These are phyloP conservation scores for Plectrocnemia conspersa DNA, from an alignment of 1,140 invertebrate species.

Conservation along the genomic window DNA sequence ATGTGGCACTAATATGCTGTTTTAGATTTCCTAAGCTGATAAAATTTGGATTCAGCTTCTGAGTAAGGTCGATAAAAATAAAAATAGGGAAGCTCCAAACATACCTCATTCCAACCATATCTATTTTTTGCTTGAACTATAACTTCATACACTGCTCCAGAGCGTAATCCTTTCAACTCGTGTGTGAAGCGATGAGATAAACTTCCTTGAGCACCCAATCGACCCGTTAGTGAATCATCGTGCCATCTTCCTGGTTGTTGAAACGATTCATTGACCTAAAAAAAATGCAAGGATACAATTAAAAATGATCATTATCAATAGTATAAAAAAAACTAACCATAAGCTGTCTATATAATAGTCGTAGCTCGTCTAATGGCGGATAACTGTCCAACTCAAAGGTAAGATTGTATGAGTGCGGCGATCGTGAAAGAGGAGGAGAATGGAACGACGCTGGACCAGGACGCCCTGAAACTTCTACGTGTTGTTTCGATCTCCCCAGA, in stretches of 20 bases:
- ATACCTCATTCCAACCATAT: slow-evolving; percentile 67
- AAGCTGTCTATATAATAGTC: slow-evolving; percentile 59
- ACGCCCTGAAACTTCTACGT: slow-evolving; percentile 62
- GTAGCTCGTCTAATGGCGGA: slow-evolving; percentile 59
- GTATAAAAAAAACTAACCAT: slow-evolving; percentile 49
- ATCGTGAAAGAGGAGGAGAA: slow-evolving; percentile 55
- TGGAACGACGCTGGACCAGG: slow-evolving; percentile 62
- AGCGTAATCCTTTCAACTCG: slow-evolving; percentile 54
- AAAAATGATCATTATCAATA: background rate
- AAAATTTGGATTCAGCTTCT: too few relatives aligned
- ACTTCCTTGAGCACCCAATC: slow-evolving; percentile 31
- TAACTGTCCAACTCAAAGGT: slow-evolving; percentile 62
- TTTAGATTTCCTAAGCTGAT: too few relatives aligned
- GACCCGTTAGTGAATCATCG: slow-evolving; percentile 47
- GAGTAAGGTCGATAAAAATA: too few relatives aligned
- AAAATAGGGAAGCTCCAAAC: too few relatives aligned
- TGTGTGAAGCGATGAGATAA: slow-evolving; percentile 46
- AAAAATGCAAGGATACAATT: slow-evolving; percentile 14
- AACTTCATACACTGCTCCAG: slow-evolving; percentile 62
- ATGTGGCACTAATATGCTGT: too few relatives aligned
- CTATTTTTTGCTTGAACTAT: slow-evolving; percentile 67
- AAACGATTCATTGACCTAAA: slow-evolving; percentile 66
- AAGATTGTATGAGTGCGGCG: slow-evolving; percentile 54
- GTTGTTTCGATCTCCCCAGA: slow-evolving; percentile 61
- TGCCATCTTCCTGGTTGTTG: slow-evolving; percentile 70